phyloP scores from a whole-genome alignment of 2,888 invertebrate species.

The Galeruca laticollis region DNA sequence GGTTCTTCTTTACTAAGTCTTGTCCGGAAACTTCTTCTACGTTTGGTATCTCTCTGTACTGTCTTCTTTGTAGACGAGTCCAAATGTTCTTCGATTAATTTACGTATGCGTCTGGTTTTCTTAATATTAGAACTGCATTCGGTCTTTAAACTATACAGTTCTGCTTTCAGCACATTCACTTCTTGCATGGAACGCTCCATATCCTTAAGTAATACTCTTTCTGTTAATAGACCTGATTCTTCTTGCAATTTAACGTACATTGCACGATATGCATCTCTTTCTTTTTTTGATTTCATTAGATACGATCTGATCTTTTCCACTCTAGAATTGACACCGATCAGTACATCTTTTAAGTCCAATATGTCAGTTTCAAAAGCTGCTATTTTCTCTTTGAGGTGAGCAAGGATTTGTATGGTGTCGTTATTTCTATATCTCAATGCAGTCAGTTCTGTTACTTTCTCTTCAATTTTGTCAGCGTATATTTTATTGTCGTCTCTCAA shows the following conservation, averaged over 20 bases:
- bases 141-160: slow-evolving; percentile 47
- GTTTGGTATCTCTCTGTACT: neutral
- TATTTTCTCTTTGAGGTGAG: slow-evolving; percentile 70
- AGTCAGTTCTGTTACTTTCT: slow-evolving; percentile 69
- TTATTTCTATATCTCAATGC: slow-evolving; percentile 67
- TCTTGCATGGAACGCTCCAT: slow-evolving; percentile 64
- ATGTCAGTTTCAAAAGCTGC: slow-evolving; percentile 63
- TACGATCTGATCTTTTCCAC: slow-evolving; percentile 56
- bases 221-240: slow-evolving; percentile 69
- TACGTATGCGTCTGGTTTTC: slow-evolving; percentile 46
- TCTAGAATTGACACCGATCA: neutral
- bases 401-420: slow-evolving; percentile 67
- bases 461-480: slow-evolving; percentile 70
- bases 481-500: slow-evolving; percentile 70
- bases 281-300: slow-evolving; percentile 63
- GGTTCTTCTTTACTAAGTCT: neutral
- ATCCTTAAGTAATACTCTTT: slow-evolving; percentile 67
- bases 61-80: neutral
- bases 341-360: slow-evolving; percentile 45
- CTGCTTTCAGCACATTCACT: slow-evolving; percentile 57
- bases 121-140: slow-evolving; percentile 47
- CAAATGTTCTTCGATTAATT: slow-evolving; percentile 12
- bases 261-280: slow-evolving; percentile 65
- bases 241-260: slow-evolving; percentile 65
- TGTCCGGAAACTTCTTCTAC: neutral